phyloP scores from a whole-genome alignment of 2,888 invertebrate genomes.

The Drosophila nr. fundita region DNA sequence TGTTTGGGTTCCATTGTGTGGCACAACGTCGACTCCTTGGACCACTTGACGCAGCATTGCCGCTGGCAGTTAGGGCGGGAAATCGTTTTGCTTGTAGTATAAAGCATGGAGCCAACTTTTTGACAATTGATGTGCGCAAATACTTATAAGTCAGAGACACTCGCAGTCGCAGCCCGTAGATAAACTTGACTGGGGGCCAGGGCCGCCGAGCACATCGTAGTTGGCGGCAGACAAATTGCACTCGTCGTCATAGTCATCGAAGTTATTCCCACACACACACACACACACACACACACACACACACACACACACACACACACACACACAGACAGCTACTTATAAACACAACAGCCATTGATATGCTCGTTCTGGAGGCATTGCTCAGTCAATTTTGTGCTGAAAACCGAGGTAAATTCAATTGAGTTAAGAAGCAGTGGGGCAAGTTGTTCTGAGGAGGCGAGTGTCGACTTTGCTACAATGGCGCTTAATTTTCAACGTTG shows the following conservation, averaged over 20 bases:
- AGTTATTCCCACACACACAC: conserved; percentile 25
- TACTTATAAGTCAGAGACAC: conserved; percentile 59
- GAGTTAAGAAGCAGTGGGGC: conserved; percentile 52
- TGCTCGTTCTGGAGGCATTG: conserved; percentile 44
- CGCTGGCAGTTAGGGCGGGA: conserved; percentile 57
- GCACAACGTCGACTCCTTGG: conserved; percentile 23
- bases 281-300: conserved; percentile 8
- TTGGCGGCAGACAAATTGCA: conserved; percentile 71
- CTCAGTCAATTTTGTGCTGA: conserved; percentile 65
- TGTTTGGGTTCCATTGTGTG: conserved; percentile 20
- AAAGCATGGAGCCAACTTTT: conserved; percentile 60
- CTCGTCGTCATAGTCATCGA: conserved; percentile 44
- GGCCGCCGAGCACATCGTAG: conserved; percentile 23
- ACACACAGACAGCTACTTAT: conserved; percentile 12
- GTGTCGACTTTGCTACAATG: conserved; percentile 58
- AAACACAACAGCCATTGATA: conserved; percentile 47
- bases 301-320: conserved; percentile 12
- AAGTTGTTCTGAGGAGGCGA: conserved; percentile 34
- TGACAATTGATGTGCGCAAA: conserved; percentile 74
- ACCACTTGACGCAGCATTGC: conserved; percentile 50
- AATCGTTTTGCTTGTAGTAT: conserved; percentile 54
- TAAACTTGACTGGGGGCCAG: conserved; percentile 38
- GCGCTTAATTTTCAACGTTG: conserved; percentile 72
- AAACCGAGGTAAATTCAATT: conserved; percentile 78
- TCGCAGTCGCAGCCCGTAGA: conserved; percentile 32